Percentiles rank a stretch among this genome's conserved stretches.
Conservation (phyloP, 23 tunicate species). For the Diplosoma virens region DNA sequence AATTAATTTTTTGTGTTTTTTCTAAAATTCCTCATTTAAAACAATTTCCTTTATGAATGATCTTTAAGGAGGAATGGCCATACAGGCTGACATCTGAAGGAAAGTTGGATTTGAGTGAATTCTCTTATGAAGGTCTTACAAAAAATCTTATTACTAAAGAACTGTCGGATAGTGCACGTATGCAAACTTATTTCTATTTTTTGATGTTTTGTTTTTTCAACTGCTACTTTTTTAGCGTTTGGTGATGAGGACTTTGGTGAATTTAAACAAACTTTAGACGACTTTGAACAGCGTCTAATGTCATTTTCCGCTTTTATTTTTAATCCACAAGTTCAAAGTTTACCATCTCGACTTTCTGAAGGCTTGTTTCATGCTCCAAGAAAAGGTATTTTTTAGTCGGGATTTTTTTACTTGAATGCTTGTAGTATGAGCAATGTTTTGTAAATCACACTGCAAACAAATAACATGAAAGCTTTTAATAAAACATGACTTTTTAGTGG, state of each 20-base stretch:
- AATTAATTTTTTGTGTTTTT: neutral
- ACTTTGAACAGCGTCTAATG: slow-evolving; percentile 15
- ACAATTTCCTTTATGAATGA: neutral
- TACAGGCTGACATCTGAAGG: slow-evolving; percentile 64
- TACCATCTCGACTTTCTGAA: slow-evolving; percentile 52
- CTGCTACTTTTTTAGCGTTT: slow-evolving; percentile 25
- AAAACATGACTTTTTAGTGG: no score
- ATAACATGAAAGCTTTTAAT: no score
- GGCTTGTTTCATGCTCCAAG: slow-evolving; percentile 81
- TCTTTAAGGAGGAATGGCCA: slow-evolving; percentile 76
- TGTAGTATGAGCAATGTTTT: neutral
- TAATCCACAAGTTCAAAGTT: slow-evolving; percentile 16
- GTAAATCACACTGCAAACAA: no score
- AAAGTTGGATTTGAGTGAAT: slow-evolving; percentile 35
- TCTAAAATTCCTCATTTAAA: neutral
- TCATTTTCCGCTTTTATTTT: slow-evolving; percentile 33
- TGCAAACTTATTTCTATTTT: neutral
- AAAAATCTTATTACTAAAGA: slow-evolving; percentile 41
- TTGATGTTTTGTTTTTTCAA: neutral
- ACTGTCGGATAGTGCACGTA: slow-evolving; percentile 46
- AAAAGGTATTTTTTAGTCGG: slow-evolving; percentile 32
- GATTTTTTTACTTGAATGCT: neutral
- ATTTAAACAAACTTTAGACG: slow-evolving; percentile 10
- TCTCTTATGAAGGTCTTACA: neutral
- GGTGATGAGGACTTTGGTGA: slow-evolving; percentile 35